Evolutionary conservation across 2,888 invertebrate genomes (phyloP).

Genomic region (Caenorhabditis sp.): DNA sequence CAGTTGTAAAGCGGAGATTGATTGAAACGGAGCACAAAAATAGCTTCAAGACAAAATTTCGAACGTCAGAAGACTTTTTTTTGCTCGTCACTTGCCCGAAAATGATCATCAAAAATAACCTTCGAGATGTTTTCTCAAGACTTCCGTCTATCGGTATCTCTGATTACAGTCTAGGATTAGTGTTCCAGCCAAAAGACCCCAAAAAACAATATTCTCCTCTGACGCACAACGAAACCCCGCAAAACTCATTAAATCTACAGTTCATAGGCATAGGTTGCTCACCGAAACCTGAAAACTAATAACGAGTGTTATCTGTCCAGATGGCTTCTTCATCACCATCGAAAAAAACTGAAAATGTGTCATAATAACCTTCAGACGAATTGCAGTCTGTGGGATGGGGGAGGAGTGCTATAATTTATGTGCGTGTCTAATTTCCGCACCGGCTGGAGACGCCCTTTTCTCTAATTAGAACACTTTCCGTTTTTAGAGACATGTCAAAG

Average conservation of each 20-base stretch:
- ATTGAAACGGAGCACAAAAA: too few species aligned
- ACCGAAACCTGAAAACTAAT: too few species aligned
- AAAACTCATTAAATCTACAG: slow-evolving; percentile 12
- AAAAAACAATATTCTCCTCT: not conserved
- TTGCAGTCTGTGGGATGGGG: not conserved
- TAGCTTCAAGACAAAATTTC: too few species aligned
- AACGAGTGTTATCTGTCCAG: not conserved
- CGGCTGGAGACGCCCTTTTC: not conserved
- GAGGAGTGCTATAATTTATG: slow-evolving; percentile 40
- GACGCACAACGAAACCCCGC: slow-evolving; percentile 6
- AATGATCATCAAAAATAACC: too few species aligned
- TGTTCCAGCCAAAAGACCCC: not conserved
- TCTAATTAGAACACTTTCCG: slow-evolving; percentile 38
- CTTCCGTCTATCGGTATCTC: too few species aligned
- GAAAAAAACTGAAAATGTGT: slow-evolving; percentile 25
- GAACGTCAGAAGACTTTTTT: too few species aligned
- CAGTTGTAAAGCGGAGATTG: too few species aligned
- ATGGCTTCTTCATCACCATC: slow-evolving; percentile 18
- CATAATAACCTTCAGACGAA: slow-evolving; percentile 27
- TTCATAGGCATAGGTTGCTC: not conserved
- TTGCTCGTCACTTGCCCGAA: too few species aligned
- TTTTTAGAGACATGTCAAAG: not conserved
- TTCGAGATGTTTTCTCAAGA: too few species aligned
- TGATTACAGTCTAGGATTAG: not conserved
- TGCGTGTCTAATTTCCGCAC: slow-evolving; percentile 45